A percentile compares a stretch with the other conserved stretches of the same genome.
Conservation (phyloP, 2,797 vertebrate genomes). For the Anolis apletophallus region DNA sequence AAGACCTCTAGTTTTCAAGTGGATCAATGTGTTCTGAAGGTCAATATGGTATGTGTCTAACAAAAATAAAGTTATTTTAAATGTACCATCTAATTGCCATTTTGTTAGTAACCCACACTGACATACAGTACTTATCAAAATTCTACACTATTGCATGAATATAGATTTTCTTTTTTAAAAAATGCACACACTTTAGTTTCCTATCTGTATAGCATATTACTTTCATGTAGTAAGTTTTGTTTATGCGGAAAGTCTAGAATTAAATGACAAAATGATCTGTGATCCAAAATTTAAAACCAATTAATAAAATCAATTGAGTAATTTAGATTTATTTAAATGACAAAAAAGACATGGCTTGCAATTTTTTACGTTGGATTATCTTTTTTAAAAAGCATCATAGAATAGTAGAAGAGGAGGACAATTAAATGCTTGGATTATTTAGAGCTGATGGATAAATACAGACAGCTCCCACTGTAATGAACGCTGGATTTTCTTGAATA, state of each 20-base stretch:
- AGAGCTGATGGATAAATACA: background rate
- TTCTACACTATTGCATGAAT: background rate
- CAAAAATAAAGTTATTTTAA: conserved; percentile 29
- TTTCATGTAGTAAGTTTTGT: background rate
- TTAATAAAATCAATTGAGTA: background rate
- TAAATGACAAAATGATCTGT: background rate
- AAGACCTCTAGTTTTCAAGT: conserved; percentile 54
- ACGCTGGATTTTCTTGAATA: too few relatives aligned
- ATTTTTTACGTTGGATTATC: background rate
- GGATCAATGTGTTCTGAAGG: conserved; percentile 42
- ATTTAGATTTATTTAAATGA: background rate
- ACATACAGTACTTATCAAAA: background rate
- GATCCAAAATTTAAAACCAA: background rate
- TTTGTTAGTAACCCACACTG: conserved; percentile 16
- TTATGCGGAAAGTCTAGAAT: background rate
- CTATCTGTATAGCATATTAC: background rate
- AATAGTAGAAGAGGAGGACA: background rate
- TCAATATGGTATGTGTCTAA: conserved; percentile 33
- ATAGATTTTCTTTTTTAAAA: background rate
- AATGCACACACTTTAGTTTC: background rate
- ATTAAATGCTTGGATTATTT: background rate
- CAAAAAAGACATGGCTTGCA: background rate
- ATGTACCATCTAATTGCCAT: conserved; percentile 45
- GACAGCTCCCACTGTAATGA: too few relatives aligned
- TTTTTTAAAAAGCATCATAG: background rate